These are phyloP conservation scores for Drosophila pectinifera DNA, from an alignment of 1,140 invertebrate genomes.

Conservation along the genomic window DNA sequence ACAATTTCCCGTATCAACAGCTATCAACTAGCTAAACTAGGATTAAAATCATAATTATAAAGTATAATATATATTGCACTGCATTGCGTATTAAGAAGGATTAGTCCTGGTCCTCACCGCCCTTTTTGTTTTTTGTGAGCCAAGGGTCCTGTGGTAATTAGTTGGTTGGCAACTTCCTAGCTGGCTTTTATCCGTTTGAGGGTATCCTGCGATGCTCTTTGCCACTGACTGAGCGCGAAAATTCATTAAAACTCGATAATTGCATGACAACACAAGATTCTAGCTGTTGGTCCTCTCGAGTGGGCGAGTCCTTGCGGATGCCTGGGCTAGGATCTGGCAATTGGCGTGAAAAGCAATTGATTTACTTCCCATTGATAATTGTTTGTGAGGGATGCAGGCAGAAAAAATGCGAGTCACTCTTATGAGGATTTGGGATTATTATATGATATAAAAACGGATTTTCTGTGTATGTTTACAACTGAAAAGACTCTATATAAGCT, in stretches of 20 bases:
- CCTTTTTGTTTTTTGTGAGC: conserved; percentile 11
- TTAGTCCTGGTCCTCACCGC: too few relatives aligned
- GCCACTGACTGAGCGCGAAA: conserved; percentile 71
- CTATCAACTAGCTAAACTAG: too few relatives aligned
- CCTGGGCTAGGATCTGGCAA: conserved; percentile 15
- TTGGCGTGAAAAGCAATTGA: conserved; percentile 26
- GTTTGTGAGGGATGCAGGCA: background rate
- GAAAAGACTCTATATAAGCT: too few relatives aligned
- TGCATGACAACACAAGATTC: conserved; percentile 78
- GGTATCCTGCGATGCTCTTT: conserved; percentile 52
- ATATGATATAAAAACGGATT: background rate
- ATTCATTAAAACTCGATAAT: conserved; percentile 82
- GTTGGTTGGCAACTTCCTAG: conserved; percentile 40
- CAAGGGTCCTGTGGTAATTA: conserved; percentile 66
- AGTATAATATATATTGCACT: too few relatives aligned
- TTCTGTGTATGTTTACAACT: too few relatives aligned
- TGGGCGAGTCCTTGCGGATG: conserved; percentile 30
- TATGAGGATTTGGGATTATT: background rate
- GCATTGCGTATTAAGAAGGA: too few relatives aligned
- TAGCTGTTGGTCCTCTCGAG: conserved; percentile 16
- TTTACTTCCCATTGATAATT: conserved; percentile 25
- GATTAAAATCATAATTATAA: too few relatives aligned
- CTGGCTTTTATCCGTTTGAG: conserved; percentile 17
- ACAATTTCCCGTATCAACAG: too few relatives aligned
- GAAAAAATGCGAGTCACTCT: background rate